Evolutionary conservation across 2,888 invertebrate genomes (phyloP), one percentile per base, ranked within the genome.

Genomic region (Barypeithes pellucidus): DNA sequence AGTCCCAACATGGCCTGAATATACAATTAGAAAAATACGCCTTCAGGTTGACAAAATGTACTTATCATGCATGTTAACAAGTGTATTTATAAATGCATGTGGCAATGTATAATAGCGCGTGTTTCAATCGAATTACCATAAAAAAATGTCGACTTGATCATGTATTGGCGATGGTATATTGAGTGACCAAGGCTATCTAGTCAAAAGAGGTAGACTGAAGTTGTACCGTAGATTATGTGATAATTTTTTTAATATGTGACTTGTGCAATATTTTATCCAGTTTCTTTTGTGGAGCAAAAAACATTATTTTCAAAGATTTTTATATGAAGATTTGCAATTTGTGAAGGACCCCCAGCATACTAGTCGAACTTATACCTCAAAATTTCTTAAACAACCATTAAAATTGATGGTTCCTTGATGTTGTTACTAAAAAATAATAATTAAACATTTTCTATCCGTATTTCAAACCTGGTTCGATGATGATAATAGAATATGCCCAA

Each of bases 11-110:
- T 50, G 68, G 29, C 18, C n/a, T 45, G 68, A 68, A 68, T 68
- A 9, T n/a, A 36, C 29, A 47, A 60, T 59, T 18, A 45, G 43
- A 47, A 43, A 22, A 47, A 47, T 61, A 68, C 68, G 60, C 60
- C 47, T 45, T 68, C 45, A 36, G 68, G 18, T 60, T 68, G 39
- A 60, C 68, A 68, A 68, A 61, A 68, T 68, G 36, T 36, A 68
- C 68, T 68, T 60, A 36, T 68, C 60, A 39, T 68, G 68, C 59
- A 68, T 68, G 68, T 60, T 68, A 68, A 68, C 68, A 45, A 68
- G 68, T 59, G 45, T 63, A 67, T 43, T 54, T 60, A 60, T 67
- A 43, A 59, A 67, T 60, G 59, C 68, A 59, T 60, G 24, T 60
- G 60, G 47, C 68, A 60, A 59, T 43, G 68, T 65, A 65, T 52